Base-by-base conservation (phyloP, 2,797 vertebrate genomes). In the Falco naumanni region DNA sequence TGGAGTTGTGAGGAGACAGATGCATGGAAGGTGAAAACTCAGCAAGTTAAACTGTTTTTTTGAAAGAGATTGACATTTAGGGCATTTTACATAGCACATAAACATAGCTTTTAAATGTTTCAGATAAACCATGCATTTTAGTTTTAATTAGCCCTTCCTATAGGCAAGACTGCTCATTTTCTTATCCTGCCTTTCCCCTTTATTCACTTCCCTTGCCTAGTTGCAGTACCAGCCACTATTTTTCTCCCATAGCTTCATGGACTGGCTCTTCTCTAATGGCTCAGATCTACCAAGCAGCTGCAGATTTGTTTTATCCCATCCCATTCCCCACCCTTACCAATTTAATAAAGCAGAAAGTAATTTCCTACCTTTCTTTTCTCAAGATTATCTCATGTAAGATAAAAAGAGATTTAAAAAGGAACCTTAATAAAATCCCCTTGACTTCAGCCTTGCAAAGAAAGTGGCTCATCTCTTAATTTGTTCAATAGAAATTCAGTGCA, bases 1-100 rank as follows among this genome's bases (percentile, higher is more conserved):
- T 61, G 51, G 2, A 13, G 2, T 50, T 71, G 2, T 0, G 0
- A 80, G 53, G 31, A 33, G n/a, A 20, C 9, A 57, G 22, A 17
- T 28, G 13, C 9, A 6, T 4, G 33, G 20, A 28, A 45, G 45
- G 17, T 48, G 20, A 87, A 80, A 92, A 64, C 43, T 56, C 48
- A 43, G 51, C n/a, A 34, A 51, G 11, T 59, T 21, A 8, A 93
- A 16, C 43, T 22, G 6, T 2, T 22, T 54, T 72, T 79, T 86
- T 24, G 28, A 47, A 48, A 18, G 11, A 22, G 34, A 6, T 9
- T 56, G 59, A 6, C 29, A 34, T 3, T 16, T 50, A 9, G 31
- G 75, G 37, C 37, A 6, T 68, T 78, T 84, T 61, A 28, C 24
- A 9, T 37, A 57, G 61, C 9, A 33, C 16, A 5, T 6, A 13